Base-by-base conservation (phyloP, 1,140 invertebrate genomes). In the Drosophila persimilis region DNA sequence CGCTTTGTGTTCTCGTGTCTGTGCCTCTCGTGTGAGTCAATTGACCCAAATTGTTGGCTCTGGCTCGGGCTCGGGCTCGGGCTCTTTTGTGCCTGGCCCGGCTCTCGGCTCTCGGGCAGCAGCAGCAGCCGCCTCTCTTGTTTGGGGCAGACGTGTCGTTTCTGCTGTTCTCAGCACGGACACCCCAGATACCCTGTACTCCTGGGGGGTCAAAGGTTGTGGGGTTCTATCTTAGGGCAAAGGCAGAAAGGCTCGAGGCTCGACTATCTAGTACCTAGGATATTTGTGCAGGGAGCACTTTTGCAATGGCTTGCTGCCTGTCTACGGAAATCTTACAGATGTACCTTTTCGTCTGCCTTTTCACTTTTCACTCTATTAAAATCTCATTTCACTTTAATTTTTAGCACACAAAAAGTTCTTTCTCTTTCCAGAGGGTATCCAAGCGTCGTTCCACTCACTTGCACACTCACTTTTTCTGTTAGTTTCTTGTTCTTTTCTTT, bases 21-120 rank as follows among this genome's bases (percentile, higher is more conserved):
- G 17, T 15, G 69, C 51, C 73, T 71, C 67, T 71, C 44, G 55
- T 73, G 70, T 66, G 72, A 74, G 72, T 74, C 72, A 74, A 74
- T 74, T 74, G 72, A 74, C 72, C 72, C 72, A 74, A 74, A 74
- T 74, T 59, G 67, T 55, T 71, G 24, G 24, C 24, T 26, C 24
- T 0, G 24, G 4, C 24, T 26, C 24, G 26, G 53, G 53, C 70
- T 58, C 43, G 50, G 72, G 70, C 70, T 58, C 35, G 45, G 72
- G 72, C 72, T 11, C 35, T 73, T 74, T 74, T 74, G 71, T 74
- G 47, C 35, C 67, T 52, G 65, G 57, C 63, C 57, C 57, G 66
- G 66, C 31, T 58, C 24, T 53, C 24, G 11, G n/a, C n/a, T n/a
- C n/a, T n/a, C n/a, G n/a, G 13, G 15, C n/a, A 17, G 1, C 17